phyloP scores from a whole-genome alignment of 2,113 vertebrate species.

The Entelurus aequoreus region DNA sequence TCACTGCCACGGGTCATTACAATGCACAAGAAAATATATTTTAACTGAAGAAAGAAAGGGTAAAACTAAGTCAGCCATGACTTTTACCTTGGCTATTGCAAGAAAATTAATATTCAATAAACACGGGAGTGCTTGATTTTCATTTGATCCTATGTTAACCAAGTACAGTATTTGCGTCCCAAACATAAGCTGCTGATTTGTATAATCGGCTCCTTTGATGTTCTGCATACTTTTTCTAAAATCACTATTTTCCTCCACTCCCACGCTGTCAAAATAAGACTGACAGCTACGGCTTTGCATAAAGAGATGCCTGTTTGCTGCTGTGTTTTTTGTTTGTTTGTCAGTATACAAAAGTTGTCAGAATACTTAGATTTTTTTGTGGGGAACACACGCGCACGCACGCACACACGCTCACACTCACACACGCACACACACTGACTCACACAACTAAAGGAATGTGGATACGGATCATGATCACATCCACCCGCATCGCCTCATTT shows the following conservation, averaged over 20 bases:
- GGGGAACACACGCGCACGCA: too few species aligned
- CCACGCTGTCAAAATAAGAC: slow-evolving; percentile 33
- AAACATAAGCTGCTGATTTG: slow-evolving; percentile 21
- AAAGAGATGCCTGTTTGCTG: slow-evolving; percentile 2
- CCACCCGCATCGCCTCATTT: too few species aligned
- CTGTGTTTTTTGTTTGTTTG: slow-evolving; percentile 1
- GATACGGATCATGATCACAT: too few species aligned
- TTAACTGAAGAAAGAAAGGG: not conserved
- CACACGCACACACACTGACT: not conserved
- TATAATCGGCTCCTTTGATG: slow-evolving; percentile 28
- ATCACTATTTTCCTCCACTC: slow-evolving; percentile 18
- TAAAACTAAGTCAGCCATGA: not conserved
- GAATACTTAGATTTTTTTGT: slow-evolving; percentile 3
- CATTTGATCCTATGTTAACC: too few species aligned
- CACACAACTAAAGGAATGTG: not conserved
- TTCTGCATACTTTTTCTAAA: slow-evolving; percentile 16
- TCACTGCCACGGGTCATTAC: not conserved
- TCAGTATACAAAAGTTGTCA: slow-evolving; percentile 3
- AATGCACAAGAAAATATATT: not conserved
- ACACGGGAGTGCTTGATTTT: not conserved
- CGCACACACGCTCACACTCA: too few species aligned
- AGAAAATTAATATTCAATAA: slow-evolving; percentile 24
- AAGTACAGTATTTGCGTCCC: not conserved
- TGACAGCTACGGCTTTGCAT: slow-evolving; percentile 15
- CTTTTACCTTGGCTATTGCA: slow-evolving; percentile 14